Conservation (phyloP, 2,113 vertebrate genomes). For the Triplophysa rosa region DNA sequence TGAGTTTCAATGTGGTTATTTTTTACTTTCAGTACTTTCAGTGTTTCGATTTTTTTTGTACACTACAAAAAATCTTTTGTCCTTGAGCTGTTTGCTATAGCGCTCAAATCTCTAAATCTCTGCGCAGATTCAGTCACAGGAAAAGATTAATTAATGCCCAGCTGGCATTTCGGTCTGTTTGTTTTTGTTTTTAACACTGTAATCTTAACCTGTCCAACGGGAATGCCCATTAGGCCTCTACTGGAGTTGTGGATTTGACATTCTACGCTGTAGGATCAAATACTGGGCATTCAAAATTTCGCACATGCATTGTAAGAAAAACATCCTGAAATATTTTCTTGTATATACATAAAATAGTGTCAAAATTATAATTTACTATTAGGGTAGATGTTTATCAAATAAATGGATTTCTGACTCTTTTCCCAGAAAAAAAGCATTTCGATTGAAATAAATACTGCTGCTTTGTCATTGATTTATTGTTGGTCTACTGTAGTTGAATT, state of each 20-base stretch:
- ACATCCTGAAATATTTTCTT: background rate
- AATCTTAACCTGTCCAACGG: conserved; percentile 50
- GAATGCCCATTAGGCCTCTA: conserved; percentile 40
- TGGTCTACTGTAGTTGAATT: conserved; percentile 9
- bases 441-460: conserved; percentile 14
- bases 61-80: conserved; percentile 16
- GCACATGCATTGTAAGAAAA: background rate
- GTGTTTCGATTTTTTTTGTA: conserved; percentile 34
- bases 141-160: conserved; percentile 52
- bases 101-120: conserved; percentile 6
- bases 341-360: background rate
- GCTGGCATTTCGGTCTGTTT: conserved; percentile 51
- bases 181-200: conserved; percentile 39
- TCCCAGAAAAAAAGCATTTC: background rate
- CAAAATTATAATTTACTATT: conserved; percentile 21
- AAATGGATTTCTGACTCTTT: conserved; percentile 5
- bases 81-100: conserved; percentile 42
- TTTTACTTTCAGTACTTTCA: background rate
- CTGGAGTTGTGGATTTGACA: background rate
- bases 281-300: conserved; percentile 4
- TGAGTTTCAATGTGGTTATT: conserved; percentile 8
- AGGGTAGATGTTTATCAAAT: conserved; percentile 7
- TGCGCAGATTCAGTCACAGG: conserved; percentile 8
- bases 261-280: conserved; percentile 6
- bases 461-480: conserved; percentile 34